Evolutionary conservation across 2,888 invertebrate genomes (phyloP).

Genomic region (Gastracanthus pulcherrimus): DNA sequence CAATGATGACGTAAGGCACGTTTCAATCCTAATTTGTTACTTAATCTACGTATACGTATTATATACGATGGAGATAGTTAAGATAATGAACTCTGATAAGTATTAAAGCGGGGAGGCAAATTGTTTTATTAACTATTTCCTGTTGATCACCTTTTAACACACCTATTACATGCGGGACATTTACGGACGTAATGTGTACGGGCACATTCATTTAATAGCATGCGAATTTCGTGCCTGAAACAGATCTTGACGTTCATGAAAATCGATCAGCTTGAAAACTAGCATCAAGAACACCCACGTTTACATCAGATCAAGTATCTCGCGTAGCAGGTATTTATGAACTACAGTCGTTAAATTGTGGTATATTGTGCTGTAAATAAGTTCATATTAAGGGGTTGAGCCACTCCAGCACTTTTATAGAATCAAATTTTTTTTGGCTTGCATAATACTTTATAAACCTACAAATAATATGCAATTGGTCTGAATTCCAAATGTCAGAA

Average conservation of each 20-base stretch:
- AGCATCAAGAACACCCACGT: background rate
- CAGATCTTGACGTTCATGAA: background rate
- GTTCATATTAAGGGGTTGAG: too few species aligned
- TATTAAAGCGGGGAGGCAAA: background rate
- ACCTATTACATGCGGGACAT: background rate
- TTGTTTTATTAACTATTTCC: background rate
- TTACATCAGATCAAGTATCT: background rate
- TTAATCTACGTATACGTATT: background rate
- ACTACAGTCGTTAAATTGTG: too few species aligned
- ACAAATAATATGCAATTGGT: too few species aligned
- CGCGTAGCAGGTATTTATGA: background rate
- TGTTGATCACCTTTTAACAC: background rate
- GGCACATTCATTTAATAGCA: background rate
- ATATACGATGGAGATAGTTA: background rate
- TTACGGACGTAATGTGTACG: background rate
- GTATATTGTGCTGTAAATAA: too few species aligned
- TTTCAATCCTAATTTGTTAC: too few species aligned
- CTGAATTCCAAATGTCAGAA: too few species aligned
- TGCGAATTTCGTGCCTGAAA: background rate
- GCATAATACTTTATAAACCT: too few species aligned
- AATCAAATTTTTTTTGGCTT: background rate
- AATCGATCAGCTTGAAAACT: background rate
- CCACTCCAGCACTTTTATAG: background rate
- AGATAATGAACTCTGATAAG: background rate
- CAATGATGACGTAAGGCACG: too few species aligned